phyloP scores from a whole-genome alignment of 1,140 invertebrate genomes.

The Drosophila varians region DNA sequence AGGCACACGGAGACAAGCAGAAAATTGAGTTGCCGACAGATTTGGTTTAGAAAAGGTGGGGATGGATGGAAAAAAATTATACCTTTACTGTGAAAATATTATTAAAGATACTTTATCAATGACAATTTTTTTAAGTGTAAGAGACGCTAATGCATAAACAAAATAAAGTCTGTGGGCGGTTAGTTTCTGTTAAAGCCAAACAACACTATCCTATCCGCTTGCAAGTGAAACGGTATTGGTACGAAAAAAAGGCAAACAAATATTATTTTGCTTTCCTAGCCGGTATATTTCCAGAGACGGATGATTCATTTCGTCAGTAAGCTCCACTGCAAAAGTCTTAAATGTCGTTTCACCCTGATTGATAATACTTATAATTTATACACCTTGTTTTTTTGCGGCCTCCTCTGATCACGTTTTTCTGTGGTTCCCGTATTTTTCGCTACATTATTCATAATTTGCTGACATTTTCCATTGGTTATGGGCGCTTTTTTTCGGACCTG shows the following conservation, averaged over 20 bases:
- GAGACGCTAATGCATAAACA: constrained; percentile 10
- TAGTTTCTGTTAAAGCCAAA: constrained; percentile 17
- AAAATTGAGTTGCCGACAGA: constrained; percentile 44
- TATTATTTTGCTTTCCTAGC: constrained; percentile 3
- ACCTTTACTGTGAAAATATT: neutral
- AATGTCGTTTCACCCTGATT: constrained; percentile 15
- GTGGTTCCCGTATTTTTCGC: constrained; percentile 19
- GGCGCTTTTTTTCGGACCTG: constrained; percentile 6
- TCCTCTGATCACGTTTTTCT: constrained; percentile 29
- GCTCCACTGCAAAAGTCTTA: constrained; percentile 1
- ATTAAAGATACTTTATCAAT: too few relatives aligned
- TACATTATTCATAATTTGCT: constrained; percentile 52
- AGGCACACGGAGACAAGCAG: constrained; percentile 14
- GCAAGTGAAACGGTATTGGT: constrained; percentile 1
- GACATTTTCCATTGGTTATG: constrained; percentile 51
- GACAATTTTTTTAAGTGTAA: constrained; percentile 1
- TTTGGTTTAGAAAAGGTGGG: neutral
- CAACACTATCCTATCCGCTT: constrained; percentile 27
- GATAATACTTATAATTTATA: constrained; percentile 35
- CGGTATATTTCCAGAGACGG: neutral
- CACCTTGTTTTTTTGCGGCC: constrained; percentile 16
- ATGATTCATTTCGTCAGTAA: constrained; percentile 19
- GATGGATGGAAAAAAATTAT: too few relatives aligned
- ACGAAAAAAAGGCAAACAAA: constrained; percentile 8
- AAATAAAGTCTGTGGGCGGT: constrained; percentile 5